phyloP scores from a whole-genome alignment of 2,888 invertebrate genomes.

The Lypha dubia region DNA sequence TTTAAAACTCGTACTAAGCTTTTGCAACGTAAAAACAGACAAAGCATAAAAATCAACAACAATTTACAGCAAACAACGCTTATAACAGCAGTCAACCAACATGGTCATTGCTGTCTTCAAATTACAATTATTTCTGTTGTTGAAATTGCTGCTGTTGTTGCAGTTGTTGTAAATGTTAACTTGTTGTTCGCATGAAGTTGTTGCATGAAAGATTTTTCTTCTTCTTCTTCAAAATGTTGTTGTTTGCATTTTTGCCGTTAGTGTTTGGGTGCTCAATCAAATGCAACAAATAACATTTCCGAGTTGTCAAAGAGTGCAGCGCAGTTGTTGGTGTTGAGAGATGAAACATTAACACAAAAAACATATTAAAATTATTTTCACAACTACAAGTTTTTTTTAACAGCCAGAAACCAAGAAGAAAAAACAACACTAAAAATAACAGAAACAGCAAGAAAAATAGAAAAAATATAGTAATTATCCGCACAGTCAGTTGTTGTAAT shows the following conservation, averaged over 20 bases:
- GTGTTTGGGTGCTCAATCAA: constrained; percentile 71
- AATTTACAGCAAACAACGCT: constrained; percentile 31
- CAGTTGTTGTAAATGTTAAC: constrained; percentile 43
- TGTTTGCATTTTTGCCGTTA: constrained; percentile 59
- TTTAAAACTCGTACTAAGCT: constrained; percentile 39
- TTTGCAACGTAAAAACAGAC: constrained; percentile 30
- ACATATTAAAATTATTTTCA: constrained; percentile 56
- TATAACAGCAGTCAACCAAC: constrained; percentile 65
- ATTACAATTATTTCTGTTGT: constrained; percentile 67
- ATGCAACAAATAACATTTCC: constrained; percentile 72
- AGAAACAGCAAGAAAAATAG: background rate
- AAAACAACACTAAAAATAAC: background rate
- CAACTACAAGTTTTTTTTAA: constrained; percentile 39
- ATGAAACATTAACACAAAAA: constrained; percentile 31
- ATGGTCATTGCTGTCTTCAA: constrained; percentile 72
- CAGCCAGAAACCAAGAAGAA: constrained; percentile 21
- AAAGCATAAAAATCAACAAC: constrained; percentile 19
- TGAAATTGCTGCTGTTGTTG: constrained; percentile 32
- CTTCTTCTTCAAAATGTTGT: constrained; percentile 10
- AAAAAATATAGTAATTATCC: constrained; percentile 68
- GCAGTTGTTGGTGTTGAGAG: constrained; percentile 34
- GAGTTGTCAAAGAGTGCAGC: constrained; percentile 67
- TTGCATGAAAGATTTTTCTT: constrained; percentile 55
- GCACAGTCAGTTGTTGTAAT: constrained; percentile 70
- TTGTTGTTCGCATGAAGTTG: constrained; percentile 55